Evolutionary conservation across 2,888 invertebrate species (phyloP).

Genomic region (Lepeophtheirus nordmannii): DNA sequence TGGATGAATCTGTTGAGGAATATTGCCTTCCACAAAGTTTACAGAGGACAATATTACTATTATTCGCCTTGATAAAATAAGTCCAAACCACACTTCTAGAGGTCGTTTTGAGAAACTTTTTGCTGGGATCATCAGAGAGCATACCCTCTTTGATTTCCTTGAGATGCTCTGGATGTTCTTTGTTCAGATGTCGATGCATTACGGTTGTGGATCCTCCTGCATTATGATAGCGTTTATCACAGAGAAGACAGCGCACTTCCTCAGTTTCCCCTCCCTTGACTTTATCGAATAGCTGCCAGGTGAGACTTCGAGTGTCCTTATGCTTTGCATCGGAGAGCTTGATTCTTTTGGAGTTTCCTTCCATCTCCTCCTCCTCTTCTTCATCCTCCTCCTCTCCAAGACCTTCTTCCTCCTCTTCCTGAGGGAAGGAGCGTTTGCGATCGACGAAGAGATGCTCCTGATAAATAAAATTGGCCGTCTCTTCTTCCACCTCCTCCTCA

Average conservation of each 20-base stretch:
- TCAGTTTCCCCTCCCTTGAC: not conserved
- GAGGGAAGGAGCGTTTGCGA: no score
- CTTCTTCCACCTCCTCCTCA: not conserved
- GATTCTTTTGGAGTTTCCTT: not conserved
- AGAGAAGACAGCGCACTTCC: not conserved
- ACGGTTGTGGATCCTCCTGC: not conserved
- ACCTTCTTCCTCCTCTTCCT: not conserved
- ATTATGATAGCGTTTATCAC: not conserved
- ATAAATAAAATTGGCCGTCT: not conserved
- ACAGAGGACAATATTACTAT: not conserved
- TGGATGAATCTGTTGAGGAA: not conserved
- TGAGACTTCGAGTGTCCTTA: not conserved
- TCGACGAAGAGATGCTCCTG: no score
- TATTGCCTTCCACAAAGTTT: not conserved
- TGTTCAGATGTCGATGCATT: not conserved
- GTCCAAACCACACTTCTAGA: not conserved
- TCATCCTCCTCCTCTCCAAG: not conserved
- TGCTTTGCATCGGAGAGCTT: not conserved
- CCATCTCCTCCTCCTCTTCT: not conserved
- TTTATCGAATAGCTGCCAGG: not conserved
- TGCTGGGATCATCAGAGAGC: not conserved
- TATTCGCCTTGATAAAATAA: not conserved
- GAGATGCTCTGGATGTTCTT: constrained; percentile 2
- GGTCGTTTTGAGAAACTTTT: not conserved
- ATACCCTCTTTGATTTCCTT: not conserved